These are phyloP conservation scores for Blennius ocellaris DNA, from an alignment of 2,113 vertebrate genomes.

Conservation along the genomic window DNA sequence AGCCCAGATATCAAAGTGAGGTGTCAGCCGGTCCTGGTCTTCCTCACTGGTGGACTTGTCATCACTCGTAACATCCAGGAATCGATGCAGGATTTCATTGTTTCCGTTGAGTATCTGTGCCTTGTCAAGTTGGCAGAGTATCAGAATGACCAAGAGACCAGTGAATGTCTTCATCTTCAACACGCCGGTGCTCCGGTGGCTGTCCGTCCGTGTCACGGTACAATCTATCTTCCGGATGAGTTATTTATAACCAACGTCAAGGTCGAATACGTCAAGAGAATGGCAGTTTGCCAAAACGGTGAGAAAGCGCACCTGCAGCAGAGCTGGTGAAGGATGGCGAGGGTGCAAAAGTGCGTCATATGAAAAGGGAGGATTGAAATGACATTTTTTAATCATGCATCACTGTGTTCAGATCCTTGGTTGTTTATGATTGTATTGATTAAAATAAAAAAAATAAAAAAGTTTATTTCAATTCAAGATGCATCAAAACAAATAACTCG, in stretches of 20 bases:
- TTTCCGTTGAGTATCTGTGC: conserved; percentile 6
- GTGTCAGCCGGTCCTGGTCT: neutral
- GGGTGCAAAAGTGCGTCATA: neutral
- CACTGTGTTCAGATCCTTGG: no score
- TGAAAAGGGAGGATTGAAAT: no score
- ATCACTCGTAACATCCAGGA: neutral
- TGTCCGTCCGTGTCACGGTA: neutral
- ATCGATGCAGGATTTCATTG: neutral
- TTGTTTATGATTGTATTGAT: no score
- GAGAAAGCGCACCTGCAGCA: conserved; percentile 41
- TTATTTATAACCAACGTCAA: conserved; percentile 17
- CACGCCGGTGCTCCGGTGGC: neutral
- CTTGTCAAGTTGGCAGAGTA: conserved; percentile 21
- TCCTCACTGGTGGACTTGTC: neutral
- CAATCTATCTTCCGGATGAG: neutral
- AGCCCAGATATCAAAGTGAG: conserved; percentile 23
- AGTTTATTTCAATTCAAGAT: no score
- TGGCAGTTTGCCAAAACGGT: conserved; percentile 4
- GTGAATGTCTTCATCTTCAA: conserved; percentile 20
- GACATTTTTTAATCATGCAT: no score
- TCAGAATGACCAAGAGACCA: conserved; percentile 1
- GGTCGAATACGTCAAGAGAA: conserved; percentile 18
- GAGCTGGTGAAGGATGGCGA: neutral
- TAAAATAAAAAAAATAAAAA: no score
- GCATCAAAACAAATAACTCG: no score